Conservation (phyloP, 1,140 invertebrate genomes). For the Drosophila nasuta region DNA sequence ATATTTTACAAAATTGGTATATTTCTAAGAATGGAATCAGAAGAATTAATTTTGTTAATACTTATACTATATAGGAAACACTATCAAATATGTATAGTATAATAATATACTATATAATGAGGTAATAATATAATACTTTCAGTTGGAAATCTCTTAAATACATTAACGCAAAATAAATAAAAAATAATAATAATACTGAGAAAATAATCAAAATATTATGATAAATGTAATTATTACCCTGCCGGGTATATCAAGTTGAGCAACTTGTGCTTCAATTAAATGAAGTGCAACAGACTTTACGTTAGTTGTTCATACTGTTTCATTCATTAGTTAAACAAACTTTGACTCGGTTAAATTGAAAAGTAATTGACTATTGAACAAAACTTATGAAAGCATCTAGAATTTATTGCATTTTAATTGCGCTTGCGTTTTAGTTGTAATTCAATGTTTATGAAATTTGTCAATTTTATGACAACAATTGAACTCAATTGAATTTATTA, state of each 20-base stretch:
- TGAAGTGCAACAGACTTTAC: background rate
- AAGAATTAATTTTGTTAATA: too few relatives aligned
- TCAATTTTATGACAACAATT: background rate
- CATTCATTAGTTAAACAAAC: background rate
- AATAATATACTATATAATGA: too few relatives aligned
- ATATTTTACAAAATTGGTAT: too few relatives aligned
- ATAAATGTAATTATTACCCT: background rate
- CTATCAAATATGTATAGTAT: too few relatives aligned
- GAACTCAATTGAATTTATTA: background rate
- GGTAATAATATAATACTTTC: too few relatives aligned
- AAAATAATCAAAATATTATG: too few relatives aligned
- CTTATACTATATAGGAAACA: too few relatives aligned
- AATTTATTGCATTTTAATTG: background rate
- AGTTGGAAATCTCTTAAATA: too few relatives aligned
- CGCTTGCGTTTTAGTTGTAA: too few relatives aligned
- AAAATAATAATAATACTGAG: too few relatives aligned
- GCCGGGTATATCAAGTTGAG: background rate
- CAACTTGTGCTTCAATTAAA: background rate
- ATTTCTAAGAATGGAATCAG: too few relatives aligned
- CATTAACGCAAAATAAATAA: too few relatives aligned
- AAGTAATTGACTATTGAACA: background rate
- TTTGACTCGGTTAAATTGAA: background rate
- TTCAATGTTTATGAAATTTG: background rate
- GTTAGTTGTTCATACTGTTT: background rate
- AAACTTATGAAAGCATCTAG: background rate